Percentiles rank a stretch among this genome's conserved stretches.
Evolutionary conservation across 2,888 invertebrate species (phyloP).

Genomic region (Pyrrhia umbra): DNA sequence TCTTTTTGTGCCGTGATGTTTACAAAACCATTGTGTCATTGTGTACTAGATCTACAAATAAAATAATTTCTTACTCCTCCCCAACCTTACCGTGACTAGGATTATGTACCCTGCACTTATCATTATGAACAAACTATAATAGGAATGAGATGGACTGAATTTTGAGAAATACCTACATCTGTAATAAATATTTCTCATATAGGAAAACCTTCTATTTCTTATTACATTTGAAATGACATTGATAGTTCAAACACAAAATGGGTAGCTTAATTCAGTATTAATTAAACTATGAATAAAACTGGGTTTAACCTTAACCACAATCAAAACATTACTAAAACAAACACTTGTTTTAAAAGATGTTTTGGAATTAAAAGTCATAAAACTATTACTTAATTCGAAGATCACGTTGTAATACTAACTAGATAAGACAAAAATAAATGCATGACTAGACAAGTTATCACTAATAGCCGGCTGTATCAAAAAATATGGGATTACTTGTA

Average conservation of each 20-base stretch:
- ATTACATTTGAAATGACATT: no score
- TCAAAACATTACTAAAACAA: no score
- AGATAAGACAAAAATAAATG: background rate
- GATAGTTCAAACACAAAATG: background rate
- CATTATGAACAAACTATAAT: slow-evolving; percentile 45
- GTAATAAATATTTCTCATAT: background rate
- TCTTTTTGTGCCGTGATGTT: background rate
- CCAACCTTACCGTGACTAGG: slow-evolving; percentile 55
- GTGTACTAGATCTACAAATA: slow-evolving; percentile 20
- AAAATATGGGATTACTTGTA: no score
- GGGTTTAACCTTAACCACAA: no score
- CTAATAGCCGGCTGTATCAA: no score
- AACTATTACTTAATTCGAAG: background rate
- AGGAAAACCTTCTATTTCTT: background rate
- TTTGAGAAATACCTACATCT: no score
- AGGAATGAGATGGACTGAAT: slow-evolving; percentile 15
- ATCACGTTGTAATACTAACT: background rate
- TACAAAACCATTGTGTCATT: background rate
- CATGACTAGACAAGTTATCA: background rate
- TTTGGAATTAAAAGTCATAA: background rate
- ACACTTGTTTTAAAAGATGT: no score
- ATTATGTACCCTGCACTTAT: slow-evolving; percentile 68
- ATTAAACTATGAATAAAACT: no score
- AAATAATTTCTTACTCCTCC: slow-evolving; percentile 18
- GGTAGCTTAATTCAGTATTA: no score